Conservation (phyloP, 2,797 vertebrate genomes). For the Anguilla marmorata region DNA sequence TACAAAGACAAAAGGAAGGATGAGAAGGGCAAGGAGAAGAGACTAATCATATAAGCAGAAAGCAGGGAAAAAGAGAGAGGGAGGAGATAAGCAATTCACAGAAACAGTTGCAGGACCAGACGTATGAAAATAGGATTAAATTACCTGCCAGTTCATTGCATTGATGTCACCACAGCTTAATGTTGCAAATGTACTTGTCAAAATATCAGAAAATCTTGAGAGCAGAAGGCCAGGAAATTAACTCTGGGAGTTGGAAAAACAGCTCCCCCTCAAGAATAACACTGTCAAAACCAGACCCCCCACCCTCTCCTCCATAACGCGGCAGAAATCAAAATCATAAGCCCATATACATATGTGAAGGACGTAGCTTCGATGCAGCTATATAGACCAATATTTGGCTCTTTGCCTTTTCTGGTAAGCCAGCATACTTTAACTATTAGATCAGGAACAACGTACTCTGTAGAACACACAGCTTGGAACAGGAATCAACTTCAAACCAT, state of each 20-base stretch:
- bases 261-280: background rate
- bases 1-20: background rate
- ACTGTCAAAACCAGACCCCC: background rate
- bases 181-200: background rate
- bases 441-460: background rate
- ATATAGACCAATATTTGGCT: background rate
- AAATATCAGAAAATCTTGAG: background rate
- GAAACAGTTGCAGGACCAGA: background rate
- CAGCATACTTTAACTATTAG: background rate
- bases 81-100: constrained; percentile 48
- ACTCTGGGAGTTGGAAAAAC: background rate
- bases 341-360: background rate
- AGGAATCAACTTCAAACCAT: background rate
- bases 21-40: background rate
- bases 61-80: constrained; percentile 24
- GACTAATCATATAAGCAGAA: constrained; percentile 57
- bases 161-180: constrained; percentile 21
- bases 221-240: constrained; percentile 4
- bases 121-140: constrained; percentile 2
- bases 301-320: background rate
- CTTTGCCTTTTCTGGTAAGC: background rate
- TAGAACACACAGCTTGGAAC: background rate
- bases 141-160: constrained; percentile 25
- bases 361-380: background rate
- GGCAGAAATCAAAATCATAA: background rate